Evolutionary conservation across 2,797 vertebrate genomes (phyloP), one percentile per base, ranked within the genome.

Genomic region (Cephalopachus bancanus): DNA sequence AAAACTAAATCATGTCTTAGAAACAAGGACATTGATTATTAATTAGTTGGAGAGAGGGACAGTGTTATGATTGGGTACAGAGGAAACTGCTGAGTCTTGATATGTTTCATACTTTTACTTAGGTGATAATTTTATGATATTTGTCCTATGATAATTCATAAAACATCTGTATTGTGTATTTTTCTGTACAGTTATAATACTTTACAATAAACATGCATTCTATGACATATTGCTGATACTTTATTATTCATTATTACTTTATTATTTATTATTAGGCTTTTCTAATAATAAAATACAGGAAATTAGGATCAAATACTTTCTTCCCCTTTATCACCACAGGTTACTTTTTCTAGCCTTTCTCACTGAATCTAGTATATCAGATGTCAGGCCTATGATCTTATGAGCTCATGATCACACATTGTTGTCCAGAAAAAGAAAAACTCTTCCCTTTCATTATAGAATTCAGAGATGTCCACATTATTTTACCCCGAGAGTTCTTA

Each of bases 351-450:
- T 59, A 67, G 51, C 2, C 53, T 67, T 91, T 89, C 83, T 85
- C 51, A 26, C 24, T 57, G 1, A 65, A 83, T 67, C 55, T 74
- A 83, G 59, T n/a, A 49, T 91, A 92, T 89, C 44, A 75, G 85
- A 69, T 83, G n/a, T 67, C 69, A 53, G 57, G 44, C 57, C 74
- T 96, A 55, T 78, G 67, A 75, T 55, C 60, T 64, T 78, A 33
- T 37, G 53, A 85, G 37, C 75, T 37, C 64, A n/a, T 53, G 60
- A 30, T 53, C 65, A 88, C 49, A 88, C 55, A 79, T 1, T 88
- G 55, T 91, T 91, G 55, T 55, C 90, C 33, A 64, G 75, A 94
- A 78, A 65, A 80, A 74, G 80, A 26, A 90, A 90, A 93, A 62
- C 10, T 76, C 51, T 59, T 75, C 24, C 24, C 91, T 88, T 44